A percentile compares a stretch with the other conserved stretches of the same genome.
Evolutionary conservation across 2,888 invertebrate genomes (phyloP).

Genomic region (Trachelus iudaicus): DNA sequence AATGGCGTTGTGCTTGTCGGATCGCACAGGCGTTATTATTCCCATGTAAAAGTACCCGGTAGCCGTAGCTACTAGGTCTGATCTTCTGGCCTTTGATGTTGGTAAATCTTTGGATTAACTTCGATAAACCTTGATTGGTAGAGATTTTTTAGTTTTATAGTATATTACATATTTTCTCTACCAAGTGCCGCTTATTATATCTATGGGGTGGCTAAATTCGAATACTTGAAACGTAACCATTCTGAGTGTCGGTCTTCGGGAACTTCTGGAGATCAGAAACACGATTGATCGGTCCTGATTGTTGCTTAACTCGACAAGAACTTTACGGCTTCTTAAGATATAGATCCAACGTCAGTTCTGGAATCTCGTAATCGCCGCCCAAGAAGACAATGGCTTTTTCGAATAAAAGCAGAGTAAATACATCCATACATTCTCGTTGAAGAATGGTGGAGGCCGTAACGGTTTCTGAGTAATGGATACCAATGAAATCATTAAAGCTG

Average conservation of each 20-base stretch:
- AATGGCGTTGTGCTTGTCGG: conserved; percentile 18
- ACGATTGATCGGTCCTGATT: no score
- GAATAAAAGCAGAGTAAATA: neutral
- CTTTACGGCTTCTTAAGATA: neutral
- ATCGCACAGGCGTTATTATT: conserved; percentile 2
- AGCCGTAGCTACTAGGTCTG: conserved; percentile 11
- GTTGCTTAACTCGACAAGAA: neutral
- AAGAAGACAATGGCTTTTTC: neutral
- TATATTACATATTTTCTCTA: neutral
- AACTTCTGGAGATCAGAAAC: no score
- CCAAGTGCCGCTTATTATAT: neutral
- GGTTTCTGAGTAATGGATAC: neutral
- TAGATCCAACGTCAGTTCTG: neutral
- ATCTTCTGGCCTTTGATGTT: neutral
- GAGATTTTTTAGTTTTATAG: neutral
- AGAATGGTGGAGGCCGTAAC: neutral
- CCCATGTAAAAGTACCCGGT: conserved; percentile 7
- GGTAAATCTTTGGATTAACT: neutral
- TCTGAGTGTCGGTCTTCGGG: neutral
- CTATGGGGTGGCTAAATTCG: neutral
- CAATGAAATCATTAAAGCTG: neutral
- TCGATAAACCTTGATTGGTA: neutral
- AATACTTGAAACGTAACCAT: neutral
- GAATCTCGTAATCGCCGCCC: neutral
- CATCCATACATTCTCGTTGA: neutral